phyloP scores from a whole-genome alignment of 2,888 invertebrate genomes.

The Caenorhabditis auriculariae region DNA sequence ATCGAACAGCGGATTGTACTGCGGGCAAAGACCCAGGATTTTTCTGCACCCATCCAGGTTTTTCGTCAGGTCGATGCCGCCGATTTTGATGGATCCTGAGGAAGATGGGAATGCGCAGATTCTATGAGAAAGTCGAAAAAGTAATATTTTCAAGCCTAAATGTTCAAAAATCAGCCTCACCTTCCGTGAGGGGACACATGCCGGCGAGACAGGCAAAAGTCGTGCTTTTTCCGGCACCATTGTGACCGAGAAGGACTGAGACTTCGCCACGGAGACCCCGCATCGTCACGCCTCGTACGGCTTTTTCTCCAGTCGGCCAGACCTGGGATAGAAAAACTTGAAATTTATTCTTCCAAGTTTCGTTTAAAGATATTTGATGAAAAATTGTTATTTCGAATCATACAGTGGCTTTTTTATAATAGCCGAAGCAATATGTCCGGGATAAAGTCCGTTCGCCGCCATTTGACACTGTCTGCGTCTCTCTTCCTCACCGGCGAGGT shows the following conservation, averaged over 20 bases:
- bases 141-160: no score
- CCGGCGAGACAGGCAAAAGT: conserved; percentile 49
- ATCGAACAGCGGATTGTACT: conserved; percentile 55
- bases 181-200: conserved; percentile 45
- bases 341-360: no score
- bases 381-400: no score
- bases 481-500: no score
- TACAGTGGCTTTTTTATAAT: no score
- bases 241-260: conserved; percentile 60
- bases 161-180: no score
- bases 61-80: conserved; percentile 33
- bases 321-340: conserved; percentile 2
- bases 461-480: no score
- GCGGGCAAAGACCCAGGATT: conserved; percentile 54
- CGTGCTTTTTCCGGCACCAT: conserved; percentile 59
- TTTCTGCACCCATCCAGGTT: conserved; percentile 38
- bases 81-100: conserved; percentile 42
- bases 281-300: conserved; percentile 53
- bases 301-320: conserved; percentile 52
- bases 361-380: no score
- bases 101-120: no score
- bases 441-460: no score
- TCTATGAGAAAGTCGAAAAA: no score
- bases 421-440: no score
- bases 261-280: conserved; percentile 54